These are phyloP conservation scores for Vanacampus margaritifer DNA, from an alignment of 2,113 vertebrate genomes.

Conservation along the genomic window DNA sequence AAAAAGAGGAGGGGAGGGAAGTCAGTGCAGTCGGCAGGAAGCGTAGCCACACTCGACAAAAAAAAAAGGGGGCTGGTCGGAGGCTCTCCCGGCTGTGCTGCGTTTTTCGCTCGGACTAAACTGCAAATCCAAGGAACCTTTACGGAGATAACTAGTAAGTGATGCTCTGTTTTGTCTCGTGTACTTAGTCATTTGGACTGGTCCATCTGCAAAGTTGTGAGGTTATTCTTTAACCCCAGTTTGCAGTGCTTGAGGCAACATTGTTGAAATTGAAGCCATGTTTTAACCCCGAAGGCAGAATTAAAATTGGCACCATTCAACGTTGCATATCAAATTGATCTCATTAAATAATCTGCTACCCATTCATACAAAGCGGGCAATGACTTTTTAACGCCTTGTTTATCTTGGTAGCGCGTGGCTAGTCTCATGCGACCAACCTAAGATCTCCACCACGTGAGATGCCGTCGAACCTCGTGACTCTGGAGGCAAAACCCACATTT, in stretches of 20 bases:
- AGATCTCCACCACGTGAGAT: background rate
- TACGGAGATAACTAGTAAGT: background rate
- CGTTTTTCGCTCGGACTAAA: conserved; percentile 13
- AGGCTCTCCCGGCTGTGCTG: conserved; percentile 16
- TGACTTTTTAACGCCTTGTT: background rate
- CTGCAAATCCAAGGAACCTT: background rate
- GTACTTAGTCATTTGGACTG: background rate
- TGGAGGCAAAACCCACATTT: background rate
- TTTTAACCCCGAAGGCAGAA: background rate
- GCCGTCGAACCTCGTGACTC: background rate
- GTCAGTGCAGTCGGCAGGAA: conserved; percentile 66
- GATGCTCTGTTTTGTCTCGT: background rate
- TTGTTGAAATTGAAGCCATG: background rate
- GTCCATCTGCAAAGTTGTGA: background rate
- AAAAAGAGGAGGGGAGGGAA: conserved; percentile 62
- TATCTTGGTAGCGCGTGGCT: background rate
- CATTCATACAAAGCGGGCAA: background rate
- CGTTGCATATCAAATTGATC: background rate
- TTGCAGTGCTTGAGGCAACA: background rate
- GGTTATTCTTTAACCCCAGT: background rate
- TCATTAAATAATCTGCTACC: background rate
- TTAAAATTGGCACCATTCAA: background rate
- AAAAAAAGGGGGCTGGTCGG: conserved; percentile 44
- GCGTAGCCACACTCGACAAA: conserved; percentile 64
- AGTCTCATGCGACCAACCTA: background rate